These are phyloP conservation scores for Cyanoramphus novaezelandiae DNA, from an alignment of 2,113 vertebrate genomes.

Conservation along the genomic window DNA sequence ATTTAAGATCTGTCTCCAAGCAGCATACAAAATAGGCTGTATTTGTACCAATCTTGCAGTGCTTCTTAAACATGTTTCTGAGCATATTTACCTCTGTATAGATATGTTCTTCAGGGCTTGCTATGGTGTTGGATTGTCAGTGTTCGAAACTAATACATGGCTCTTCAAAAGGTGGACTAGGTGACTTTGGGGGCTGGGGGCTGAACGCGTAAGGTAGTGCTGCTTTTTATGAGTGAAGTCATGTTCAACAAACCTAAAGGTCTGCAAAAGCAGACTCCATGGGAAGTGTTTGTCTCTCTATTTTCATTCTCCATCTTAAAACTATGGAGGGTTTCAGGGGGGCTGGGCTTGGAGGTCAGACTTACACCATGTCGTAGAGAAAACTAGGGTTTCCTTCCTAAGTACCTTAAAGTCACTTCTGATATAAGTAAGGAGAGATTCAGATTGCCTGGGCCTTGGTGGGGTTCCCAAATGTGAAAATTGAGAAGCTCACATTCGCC, in stretches of 20 bases:
- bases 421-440: not conserved
- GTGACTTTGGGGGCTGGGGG: not conserved
- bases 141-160: rapidly evolving
- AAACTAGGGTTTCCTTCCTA: not conserved
- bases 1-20: not conserved
- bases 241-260: not conserved
- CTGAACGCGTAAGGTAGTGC: not conserved
- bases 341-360: not conserved
- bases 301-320: not conserved
- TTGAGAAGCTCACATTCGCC: not conserved
- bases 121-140: rapidly evolving
- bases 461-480: too few species aligned
- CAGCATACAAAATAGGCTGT: not conserved
- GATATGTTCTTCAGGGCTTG: not conserved
- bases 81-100: not conserved
- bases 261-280: not conserved
- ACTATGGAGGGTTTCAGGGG: not conserved
- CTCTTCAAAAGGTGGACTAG: not conserved
- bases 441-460: too few species aligned
- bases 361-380: rapidly evolving
- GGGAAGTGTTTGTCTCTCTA: not conserved
- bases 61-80: not conserved
- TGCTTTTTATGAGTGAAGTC: not conserved
- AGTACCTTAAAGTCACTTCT: not conserved
- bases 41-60: not conserved